Conservation (phyloP, 2,797 vertebrate species). For the Tadarida brasiliensis region DNA sequence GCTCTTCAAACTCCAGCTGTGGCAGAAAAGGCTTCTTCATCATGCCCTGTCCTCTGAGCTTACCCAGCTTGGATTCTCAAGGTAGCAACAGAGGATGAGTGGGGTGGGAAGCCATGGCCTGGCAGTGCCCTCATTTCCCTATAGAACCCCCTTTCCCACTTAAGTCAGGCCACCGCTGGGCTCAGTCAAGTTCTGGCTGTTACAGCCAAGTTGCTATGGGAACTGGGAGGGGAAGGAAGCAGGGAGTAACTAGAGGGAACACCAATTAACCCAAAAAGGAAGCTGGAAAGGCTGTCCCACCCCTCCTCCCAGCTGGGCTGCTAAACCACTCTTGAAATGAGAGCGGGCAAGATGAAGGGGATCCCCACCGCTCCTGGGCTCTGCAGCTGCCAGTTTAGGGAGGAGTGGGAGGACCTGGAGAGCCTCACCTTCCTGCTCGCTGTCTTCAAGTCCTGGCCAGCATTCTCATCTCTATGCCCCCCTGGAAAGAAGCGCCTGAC, state of each 20-base stretch:
- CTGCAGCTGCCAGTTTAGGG: slow-evolving; percentile 50
- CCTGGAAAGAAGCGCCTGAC: slow-evolving; percentile 41
- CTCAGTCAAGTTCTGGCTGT: slow-evolving; percentile 72
- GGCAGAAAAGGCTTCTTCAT: not conserved
- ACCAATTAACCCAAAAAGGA: slow-evolving; percentile 81
- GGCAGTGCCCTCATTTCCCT: slow-evolving; percentile 35
- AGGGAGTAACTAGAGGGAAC: slow-evolving; percentile 76
- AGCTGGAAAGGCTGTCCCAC: slow-evolving; percentile 61
- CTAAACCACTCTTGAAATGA: slow-evolving; percentile 54
- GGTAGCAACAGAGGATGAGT: not conserved
- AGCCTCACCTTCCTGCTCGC: not conserved
- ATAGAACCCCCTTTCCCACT: slow-evolving; percentile 22
- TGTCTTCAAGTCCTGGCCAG: not conserved
- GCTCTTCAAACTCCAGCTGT: slow-evolving; percentile 37
- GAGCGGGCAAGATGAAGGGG: slow-evolving; percentile 1
- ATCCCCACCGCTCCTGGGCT: slow-evolving; percentile 28
- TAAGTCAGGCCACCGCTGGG: slow-evolving; percentile 58
- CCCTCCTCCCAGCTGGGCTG: slow-evolving; percentile 41
- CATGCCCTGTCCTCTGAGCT: not conserved
- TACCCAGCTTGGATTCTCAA: not conserved
- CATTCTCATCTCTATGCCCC: not conserved
- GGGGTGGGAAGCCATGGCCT: not conserved
- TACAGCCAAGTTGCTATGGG: slow-evolving; percentile 66
- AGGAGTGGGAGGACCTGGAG: slow-evolving; percentile 10
- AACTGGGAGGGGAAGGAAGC: slow-evolving; percentile 71